phyloP scores from a whole-genome alignment of 2,797 vertebrate genomes.

The Epinephelus coioides region DNA sequence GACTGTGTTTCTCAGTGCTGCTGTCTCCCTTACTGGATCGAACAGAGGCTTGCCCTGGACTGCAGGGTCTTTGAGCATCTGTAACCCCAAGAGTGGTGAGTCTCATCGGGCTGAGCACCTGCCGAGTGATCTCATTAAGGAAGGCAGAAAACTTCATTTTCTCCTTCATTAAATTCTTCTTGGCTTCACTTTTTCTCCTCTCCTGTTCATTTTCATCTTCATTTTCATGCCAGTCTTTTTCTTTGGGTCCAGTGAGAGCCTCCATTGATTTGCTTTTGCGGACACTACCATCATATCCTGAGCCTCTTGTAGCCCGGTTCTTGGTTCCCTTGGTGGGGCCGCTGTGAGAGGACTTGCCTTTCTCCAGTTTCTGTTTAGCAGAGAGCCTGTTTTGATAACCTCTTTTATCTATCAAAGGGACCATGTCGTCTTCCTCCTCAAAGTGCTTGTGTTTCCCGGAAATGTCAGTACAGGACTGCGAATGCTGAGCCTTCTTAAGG shows the following conservation, averaged over 20 bases:
- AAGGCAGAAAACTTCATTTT: constrained; percentile 90
- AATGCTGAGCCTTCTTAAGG: constrained; percentile 70
- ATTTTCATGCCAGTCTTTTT: constrained; percentile 48
- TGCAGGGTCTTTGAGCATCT: constrained; percentile 70
- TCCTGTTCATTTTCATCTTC: constrained; percentile 68
- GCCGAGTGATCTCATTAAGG: constrained; percentile 90
- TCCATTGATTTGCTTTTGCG: constrained; percentile 89
- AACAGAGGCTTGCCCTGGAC: constrained; percentile 54
- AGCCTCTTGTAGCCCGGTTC: constrained; percentile 38
- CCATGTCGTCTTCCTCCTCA: constrained; percentile 79
- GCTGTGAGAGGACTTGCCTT: constrained; percentile 33
- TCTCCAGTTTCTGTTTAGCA: constrained; percentile 52
- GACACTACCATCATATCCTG: constrained; percentile 62
- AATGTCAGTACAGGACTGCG: constrained; percentile 87
- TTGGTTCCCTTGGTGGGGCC: constrained; percentile 57
- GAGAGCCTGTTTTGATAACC: constrained; percentile 41
- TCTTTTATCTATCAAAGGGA: constrained; percentile 71
- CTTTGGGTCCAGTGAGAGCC: constrained; percentile 70
- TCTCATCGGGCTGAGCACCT: constrained; percentile 89
- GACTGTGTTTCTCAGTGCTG: constrained; percentile 50
- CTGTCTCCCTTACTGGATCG: constrained; percentile 57
- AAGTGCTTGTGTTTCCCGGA: constrained; percentile 70
- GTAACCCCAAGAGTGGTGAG: constrained; percentile 89
- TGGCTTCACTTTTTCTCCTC: constrained; percentile 73
- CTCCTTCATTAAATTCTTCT: constrained; percentile 81